Base-by-base conservation (phyloP, 1,140 invertebrate species). In the Anadara kagoshimensis region DNA sequence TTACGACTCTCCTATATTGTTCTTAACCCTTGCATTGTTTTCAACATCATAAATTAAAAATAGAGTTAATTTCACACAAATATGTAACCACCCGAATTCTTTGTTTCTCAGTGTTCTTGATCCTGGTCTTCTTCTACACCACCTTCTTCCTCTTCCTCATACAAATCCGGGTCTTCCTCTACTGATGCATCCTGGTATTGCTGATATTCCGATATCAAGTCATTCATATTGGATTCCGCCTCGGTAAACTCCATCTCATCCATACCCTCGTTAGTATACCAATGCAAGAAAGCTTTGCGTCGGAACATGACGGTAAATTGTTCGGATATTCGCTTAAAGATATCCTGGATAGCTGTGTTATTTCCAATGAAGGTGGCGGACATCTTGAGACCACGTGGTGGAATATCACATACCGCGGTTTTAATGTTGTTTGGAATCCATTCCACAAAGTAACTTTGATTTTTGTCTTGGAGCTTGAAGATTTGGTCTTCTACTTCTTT, bases 391-490 rank as follows among this genome's bases (percentile, higher is more conserved):
- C 95, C 96, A 83, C 95, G 91, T 22, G 96, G 96, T 69, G 96
- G 95, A 83, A 97, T 97, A 87, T 97, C 96, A 89, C 96, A 97
- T 11, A 97, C 95, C 47, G 96, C 95, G 18, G 93, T 95, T 89
- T 97, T 97, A 0, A 95, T 93, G 82, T 97, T 97, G 90, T 96
- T 96, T 5, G 95, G 96, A 83, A 97, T 97, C 96, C 95, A 97
- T 90, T 97, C 95, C 26, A 97, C 95, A 86, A 97, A 97, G 78
- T 97, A 93, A 47, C 69, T 77, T 69, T 93, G 95, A 87, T 96
- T 97, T 89, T 97, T 97, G 89, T 95, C 96, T 85, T 97, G 96
- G 64, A 95, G 92, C 76, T 94, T 94, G 49, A 94, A 10, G 11
- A 51, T 64, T 29, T 58, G 29, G 16, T 58, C 22, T 14, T 62